Conservation (phyloP, 2,113 vertebrate genomes). For the Chaetura pelagica region DNA sequence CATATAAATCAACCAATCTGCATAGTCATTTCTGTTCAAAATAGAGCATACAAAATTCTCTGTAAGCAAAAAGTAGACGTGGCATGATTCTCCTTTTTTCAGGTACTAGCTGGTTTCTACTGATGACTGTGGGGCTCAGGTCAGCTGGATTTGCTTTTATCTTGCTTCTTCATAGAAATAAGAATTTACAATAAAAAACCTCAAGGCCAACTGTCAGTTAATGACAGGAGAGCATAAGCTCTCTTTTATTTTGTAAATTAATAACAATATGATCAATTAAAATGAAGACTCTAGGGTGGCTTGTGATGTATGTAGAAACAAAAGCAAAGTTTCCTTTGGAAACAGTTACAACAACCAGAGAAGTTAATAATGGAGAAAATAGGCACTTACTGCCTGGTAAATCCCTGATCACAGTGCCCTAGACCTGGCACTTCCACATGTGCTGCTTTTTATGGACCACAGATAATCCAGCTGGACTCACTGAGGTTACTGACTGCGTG, state of each 20-base stretch:
- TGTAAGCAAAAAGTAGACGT: neutral
- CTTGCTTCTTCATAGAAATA: neutral
- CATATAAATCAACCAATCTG: neutral
- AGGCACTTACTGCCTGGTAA: neutral
- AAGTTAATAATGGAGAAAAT: neutral
- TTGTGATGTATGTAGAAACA: neutral
- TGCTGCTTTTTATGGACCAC: neutral
- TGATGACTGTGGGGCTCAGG: neutral
- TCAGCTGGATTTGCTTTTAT: neutral
- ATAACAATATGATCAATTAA: neutral
- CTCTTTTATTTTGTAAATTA: neutral
- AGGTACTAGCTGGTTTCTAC: neutral
- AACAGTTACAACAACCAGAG: neutral
- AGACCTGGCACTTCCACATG: neutral
- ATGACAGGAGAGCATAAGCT: neutral
- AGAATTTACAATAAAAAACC: neutral
- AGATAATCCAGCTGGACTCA: neutral
- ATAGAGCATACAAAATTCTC: neutral
- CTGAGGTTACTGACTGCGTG: neutral
- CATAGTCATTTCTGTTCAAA: neutral
- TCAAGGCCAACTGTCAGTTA: neutral
- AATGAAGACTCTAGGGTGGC: neutral
- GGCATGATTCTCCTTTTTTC: neutral
- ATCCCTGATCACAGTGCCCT: too few species aligned
- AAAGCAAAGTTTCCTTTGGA: neutral